Evolutionary conservation across 1,140 invertebrate species (phyloP).

Genomic region (Brachionus manjavacas): DNA sequence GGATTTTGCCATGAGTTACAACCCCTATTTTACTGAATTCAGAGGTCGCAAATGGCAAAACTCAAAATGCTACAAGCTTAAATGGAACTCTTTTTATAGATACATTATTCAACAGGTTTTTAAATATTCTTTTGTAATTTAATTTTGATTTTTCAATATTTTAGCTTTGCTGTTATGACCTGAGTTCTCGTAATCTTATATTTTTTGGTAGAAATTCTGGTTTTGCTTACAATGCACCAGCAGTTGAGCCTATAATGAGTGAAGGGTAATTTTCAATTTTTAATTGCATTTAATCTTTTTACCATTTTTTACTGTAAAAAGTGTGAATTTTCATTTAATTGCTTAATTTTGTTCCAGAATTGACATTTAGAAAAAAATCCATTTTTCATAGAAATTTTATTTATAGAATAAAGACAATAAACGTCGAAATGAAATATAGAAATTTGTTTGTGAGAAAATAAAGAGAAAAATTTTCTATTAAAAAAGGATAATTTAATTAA

Average conservation of each 20-base stretch:
- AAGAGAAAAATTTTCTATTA: no score
- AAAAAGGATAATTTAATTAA: no score
- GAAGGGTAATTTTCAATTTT: no score
- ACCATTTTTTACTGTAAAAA: no score
- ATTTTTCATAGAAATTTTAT: no score
- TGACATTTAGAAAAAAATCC: no score
- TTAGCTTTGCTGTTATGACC: conserved; percentile 7
- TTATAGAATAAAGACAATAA: no score
- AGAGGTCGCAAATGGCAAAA: conserved; percentile 18
- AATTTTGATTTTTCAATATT: neutral
- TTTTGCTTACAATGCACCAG: conserved; percentile 16
- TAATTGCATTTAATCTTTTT: no score
- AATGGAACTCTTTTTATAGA: neutral
- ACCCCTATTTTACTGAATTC: neutral
- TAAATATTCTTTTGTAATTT: neutral
- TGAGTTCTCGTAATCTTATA: neutral
- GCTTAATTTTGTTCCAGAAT: no score
- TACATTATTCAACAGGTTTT: neutral
- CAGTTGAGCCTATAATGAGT: neutral
- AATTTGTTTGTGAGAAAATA: no score
- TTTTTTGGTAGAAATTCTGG: neutral
- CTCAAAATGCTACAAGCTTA: neutral
- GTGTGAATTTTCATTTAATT: no score
- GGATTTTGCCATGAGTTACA: neutral
- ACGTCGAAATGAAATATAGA: no score